Conservation (phyloP, 1,140 invertebrate genomes). For the Leucophenga varia region DNA sequence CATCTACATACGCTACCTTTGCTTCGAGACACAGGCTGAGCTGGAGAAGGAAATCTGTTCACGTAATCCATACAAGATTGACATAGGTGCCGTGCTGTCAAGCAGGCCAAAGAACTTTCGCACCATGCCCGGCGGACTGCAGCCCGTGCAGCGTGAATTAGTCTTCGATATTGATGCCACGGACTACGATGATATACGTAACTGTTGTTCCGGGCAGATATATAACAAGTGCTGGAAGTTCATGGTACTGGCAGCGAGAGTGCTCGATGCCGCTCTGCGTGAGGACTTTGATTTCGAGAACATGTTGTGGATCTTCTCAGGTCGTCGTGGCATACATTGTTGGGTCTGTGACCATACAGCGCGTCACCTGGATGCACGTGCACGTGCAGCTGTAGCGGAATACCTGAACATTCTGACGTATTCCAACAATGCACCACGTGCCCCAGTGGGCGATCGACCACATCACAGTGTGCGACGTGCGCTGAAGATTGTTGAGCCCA, state of each 20-base stretch:
- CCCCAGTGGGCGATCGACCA: conserved; percentile 69
- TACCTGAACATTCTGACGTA: conserved; percentile 78
- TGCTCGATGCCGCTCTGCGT: conserved; percentile 82
- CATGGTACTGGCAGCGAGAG: conserved; percentile 90
- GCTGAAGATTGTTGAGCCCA: conserved; percentile 66
- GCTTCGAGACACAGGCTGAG: conserved; percentile 79
- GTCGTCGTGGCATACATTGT: conserved; percentile 94
- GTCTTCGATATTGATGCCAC: conserved; percentile 99
- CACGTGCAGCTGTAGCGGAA: conserved; percentile 76
- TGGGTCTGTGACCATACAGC: conserved; percentile 93
- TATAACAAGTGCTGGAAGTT: conserved; percentile 97
- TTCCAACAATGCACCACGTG: conserved; percentile 73
- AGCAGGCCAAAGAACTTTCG: conserved; percentile 40
- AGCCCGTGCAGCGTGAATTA: conserved; percentile 70
- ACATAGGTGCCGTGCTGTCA: conserved; percentile 84
- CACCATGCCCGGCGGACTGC: conserved; percentile 54
- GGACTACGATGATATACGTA: conserved; percentile 97
- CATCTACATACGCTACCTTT: conserved; percentile 90
- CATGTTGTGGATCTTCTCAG: conserved; percentile 95
- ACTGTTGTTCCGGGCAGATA: conserved; percentile 85
- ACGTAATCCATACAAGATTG: conserved; percentile 87
- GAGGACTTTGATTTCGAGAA: conserved; percentile 94
- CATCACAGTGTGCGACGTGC: conserved; percentile 75
- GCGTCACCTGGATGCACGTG: conserved; percentile 68
- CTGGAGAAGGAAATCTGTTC: conserved; percentile 79